phyloP scores from a whole-genome alignment of 2,797 vertebrate genomes.

The Chaetophractus vellerosus region DNA sequence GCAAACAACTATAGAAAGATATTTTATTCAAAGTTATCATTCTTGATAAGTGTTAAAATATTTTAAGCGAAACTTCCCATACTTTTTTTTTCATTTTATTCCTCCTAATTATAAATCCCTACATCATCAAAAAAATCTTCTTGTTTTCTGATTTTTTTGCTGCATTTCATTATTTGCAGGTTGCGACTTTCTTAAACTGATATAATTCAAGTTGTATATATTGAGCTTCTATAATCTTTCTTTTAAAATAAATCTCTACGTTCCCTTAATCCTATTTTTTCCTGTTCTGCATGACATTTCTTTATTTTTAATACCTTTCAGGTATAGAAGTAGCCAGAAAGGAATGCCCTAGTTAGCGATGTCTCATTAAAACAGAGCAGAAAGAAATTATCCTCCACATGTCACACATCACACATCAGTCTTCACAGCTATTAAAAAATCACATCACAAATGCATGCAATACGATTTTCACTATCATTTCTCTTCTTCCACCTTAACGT shows the following conservation, averaged over 20 bases:
- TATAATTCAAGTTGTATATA: conserved; percentile 3
- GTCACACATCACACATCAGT: not conserved
- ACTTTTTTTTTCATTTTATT: conserved; percentile 27
- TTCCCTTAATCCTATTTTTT: not conserved
- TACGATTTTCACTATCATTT: not conserved
- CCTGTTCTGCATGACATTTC: not conserved
- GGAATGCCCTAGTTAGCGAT: not conserved
- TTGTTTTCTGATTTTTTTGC: not conserved
- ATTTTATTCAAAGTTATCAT: conserved; percentile 18
- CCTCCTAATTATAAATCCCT: not conserved
- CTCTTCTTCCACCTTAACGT: not conserved
- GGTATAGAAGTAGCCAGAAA: conserved; percentile 8
- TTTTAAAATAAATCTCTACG: conserved; percentile 3
- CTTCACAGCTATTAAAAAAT: conserved; percentile 25
- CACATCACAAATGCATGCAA: not conserved
- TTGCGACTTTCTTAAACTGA: not conserved
- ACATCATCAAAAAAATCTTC: not conserved
- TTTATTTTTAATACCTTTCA: conserved; percentile 27
- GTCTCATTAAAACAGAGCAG: conserved; percentile 53
- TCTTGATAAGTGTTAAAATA: conserved; percentile 19
- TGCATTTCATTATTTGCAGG: conserved; percentile 26
- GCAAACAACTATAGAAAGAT: not conserved
- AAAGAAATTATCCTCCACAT: not conserved
- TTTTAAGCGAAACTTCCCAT: not conserved
- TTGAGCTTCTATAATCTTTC: conserved; percentile 43